phyloP scores from a whole-genome alignment of 2,888 invertebrate species.

The Euplexia lucipara region DNA sequence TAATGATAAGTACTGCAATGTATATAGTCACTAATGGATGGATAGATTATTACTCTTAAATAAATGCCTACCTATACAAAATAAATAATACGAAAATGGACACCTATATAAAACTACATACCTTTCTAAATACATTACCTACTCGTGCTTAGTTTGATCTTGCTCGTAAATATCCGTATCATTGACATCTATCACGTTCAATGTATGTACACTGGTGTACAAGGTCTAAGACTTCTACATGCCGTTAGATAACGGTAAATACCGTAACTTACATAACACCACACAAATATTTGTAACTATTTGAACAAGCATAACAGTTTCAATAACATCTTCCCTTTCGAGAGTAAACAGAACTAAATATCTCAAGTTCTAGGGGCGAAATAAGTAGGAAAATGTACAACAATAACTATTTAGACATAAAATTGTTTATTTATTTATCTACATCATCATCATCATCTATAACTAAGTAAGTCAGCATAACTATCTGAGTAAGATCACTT shows the following conservation, averaged over 20 bases:
- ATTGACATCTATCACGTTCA: conserved; percentile 41
- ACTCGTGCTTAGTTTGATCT: conserved; percentile 50
- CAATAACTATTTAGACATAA: conserved; percentile 50
- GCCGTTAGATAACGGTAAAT: conserved; percentile 36
- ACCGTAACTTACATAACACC: conserved; percentile 23
- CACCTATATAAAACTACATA: conserved; percentile 54
- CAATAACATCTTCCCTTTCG: conserved; percentile 11
- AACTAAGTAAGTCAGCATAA: conserved; percentile 53
- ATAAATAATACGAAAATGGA: conserved; percentile 38
- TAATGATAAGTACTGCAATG: conserved; percentile 45
- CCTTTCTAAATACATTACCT: conserved; percentile 58
- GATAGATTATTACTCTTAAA: conserved; percentile 41
- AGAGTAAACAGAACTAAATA: conserved; percentile 10
- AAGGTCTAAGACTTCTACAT: conserved; percentile 33
- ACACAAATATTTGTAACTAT: conserved; percentile 23
- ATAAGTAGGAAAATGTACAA: conserved; percentile 53
- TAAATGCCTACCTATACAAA: conserved; percentile 46
- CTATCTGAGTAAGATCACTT: conserved; percentile 50
- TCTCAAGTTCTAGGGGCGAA: conserved; percentile 49
- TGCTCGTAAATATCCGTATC: conserved; percentile 45
- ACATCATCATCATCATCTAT: conserved; percentile 42
- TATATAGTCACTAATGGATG: conserved; percentile 42
- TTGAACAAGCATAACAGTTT: conserved; percentile 8
- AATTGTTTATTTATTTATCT: conserved; percentile 51
- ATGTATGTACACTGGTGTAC: conserved; percentile 25